Percentiles rank a stretch among this genome's conserved stretches.
Conservation (phyloP, 2,888 invertebrate species). For the Hemithea aestivaria region DNA sequence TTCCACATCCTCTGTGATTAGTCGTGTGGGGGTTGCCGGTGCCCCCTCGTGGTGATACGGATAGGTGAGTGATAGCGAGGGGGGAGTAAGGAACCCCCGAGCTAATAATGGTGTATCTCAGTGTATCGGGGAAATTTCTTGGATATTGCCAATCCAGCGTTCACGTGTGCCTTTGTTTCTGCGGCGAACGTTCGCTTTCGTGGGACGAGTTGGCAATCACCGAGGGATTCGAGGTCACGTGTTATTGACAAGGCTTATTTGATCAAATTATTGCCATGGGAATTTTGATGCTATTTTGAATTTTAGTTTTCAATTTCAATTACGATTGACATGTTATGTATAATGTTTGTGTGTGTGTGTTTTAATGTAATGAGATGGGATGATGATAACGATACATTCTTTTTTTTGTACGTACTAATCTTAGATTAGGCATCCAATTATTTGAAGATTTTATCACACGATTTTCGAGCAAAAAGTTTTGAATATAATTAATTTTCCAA, state of each 20-base stretch:
- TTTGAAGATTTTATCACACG: no score
- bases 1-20: conserved; percentile 77
- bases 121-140: conserved; percentile 70
- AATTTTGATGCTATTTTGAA: conserved; percentile 1
- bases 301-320: no score
- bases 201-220: conserved; percentile 19
- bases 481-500: no score
- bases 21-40: conserved; percentile 54
- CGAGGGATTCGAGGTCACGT: conserved; percentile 23
- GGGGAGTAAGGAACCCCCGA: conserved; percentile 66
- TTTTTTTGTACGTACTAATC: no score
- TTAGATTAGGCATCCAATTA: no score
- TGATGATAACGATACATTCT: no score
- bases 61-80: conserved; percentile 77
- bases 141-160: conserved; percentile 75
- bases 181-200: conserved; percentile 43
- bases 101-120: conserved; percentile 74
- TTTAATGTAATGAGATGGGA: no score
- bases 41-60: conserved; percentile 59
- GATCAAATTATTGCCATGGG: conserved; percentile 4
- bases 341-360: no score
- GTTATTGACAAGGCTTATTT: conserved; percentile 18
- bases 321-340: no score
- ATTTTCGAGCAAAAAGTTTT: no score
- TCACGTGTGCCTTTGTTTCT: conserved; percentile 72